These are phyloP conservation scores for Holocentrus rufus DNA, from an alignment of 2,797 vertebrate genomes.

Conservation along the genomic window DNA sequence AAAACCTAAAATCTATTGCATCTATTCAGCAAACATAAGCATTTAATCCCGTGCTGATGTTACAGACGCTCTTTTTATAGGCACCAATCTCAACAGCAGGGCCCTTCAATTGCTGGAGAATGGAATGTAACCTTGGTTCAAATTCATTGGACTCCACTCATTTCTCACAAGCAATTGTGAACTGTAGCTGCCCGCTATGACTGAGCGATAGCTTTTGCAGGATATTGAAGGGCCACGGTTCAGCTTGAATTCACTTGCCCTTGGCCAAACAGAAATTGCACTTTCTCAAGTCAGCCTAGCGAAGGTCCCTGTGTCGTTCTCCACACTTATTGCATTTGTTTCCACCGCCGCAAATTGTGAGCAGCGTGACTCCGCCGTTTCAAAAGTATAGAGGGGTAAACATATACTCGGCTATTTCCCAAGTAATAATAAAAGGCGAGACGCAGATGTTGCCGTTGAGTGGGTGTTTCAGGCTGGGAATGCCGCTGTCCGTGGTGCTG, in stretches of 20 bases:
- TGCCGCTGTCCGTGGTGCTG: conserved; percentile 74
- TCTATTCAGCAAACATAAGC: conserved; percentile 7
- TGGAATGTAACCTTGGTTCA: conserved; percentile 5
- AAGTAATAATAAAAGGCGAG: background rate
- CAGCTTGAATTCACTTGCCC: conserved; percentile 56
- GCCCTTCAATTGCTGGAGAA: conserved; percentile 9
- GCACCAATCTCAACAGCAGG: background rate
- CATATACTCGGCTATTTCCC: conserved; percentile 1
- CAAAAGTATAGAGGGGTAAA: conserved; percentile 18
- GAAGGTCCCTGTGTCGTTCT: background rate
- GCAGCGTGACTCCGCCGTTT: background rate
- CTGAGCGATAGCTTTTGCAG: conserved; percentile 37
- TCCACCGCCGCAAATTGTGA: background rate
- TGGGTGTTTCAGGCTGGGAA: too few species aligned
- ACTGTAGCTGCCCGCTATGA: conserved; percentile 35
- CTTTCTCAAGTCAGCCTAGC: conserved; percentile 12
- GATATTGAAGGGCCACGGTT: conserved; percentile 46
- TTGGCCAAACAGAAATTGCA: conserved; percentile 40
- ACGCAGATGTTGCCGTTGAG: too few species aligned
- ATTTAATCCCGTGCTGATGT: conserved; percentile 8
- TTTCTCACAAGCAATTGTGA: conserved; percentile 28
- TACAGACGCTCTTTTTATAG: background rate
- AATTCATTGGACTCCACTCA: conserved; percentile 4
- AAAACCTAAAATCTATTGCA: background rate
- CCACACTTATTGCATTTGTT: conserved; percentile 1